A percentile compares a stretch with the other conserved stretches of the same genome.
Conservation (phyloP, 2,888 invertebrate genomes). For the Orthosia cruda region DNA sequence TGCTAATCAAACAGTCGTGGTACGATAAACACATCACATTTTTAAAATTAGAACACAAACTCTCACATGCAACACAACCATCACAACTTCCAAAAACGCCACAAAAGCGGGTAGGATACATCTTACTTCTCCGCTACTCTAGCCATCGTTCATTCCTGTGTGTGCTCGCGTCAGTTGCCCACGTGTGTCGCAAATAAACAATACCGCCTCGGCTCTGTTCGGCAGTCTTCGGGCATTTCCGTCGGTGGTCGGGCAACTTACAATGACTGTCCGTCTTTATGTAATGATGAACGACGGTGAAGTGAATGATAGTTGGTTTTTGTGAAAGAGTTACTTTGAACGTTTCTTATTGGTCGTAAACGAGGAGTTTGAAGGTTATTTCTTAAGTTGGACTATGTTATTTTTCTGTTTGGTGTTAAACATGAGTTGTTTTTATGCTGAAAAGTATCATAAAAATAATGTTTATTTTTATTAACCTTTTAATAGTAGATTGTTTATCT, state of each 20-base stretch:
- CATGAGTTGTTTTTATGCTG: neutral
- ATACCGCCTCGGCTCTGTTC: constrained; percentile 27
- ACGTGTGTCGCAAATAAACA: constrained; percentile 62
- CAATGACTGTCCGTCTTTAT: constrained; percentile 52
- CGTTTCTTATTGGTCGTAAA: constrained; percentile 47
- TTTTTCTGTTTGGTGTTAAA: constrained; percentile 31
- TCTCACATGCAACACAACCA: neutral
- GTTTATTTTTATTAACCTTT: too few species aligned
- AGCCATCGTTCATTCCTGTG: constrained; percentile 22
- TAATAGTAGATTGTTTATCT: too few species aligned
- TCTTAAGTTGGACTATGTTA: constrained; percentile 8
- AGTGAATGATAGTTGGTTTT: constrained; percentile 31
- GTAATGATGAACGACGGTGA: constrained; percentile 50
- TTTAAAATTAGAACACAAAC: constrained; percentile 7
- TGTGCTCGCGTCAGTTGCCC: constrained; percentile 18
- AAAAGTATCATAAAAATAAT: too few species aligned
- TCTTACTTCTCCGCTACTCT: constrained; percentile 16
- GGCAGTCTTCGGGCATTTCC: constrained; percentile 37
- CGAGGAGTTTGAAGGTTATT: constrained; percentile 4
- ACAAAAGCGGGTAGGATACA: constrained; percentile 17
- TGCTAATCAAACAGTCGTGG: neutral
- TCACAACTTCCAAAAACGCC: constrained; percentile 1
- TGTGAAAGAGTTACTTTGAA: constrained; percentile 40
- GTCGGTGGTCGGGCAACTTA: constrained; percentile 49
- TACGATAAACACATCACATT: constrained; percentile 12